Conservation (phyloP, 37 sponge, comb jelly and placozoan species). For the Tethya wilhelma region DNA sequence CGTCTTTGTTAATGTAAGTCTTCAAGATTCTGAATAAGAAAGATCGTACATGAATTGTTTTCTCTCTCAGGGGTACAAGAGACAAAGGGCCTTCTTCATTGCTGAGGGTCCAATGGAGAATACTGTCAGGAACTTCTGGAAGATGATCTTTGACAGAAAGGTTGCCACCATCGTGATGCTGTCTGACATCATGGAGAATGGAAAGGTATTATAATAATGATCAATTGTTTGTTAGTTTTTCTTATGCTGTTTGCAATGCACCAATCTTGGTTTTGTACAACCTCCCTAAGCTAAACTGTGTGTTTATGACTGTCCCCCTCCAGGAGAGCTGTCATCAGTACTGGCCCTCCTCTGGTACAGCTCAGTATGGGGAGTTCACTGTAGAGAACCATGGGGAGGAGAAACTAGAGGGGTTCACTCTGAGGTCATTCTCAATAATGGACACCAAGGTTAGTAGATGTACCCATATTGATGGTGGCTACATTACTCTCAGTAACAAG, state of each 20-base stretch:
- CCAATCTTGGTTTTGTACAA: too few species aligned
- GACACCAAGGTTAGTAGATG: constrained; percentile 49
- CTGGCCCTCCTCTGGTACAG: constrained; percentile 63
- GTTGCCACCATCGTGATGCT: constrained; percentile 48
- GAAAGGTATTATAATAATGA: constrained; percentile 10
- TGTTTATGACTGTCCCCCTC: not conserved
- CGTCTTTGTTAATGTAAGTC: constrained; percentile 42
- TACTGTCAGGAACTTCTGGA: constrained; percentile 69
- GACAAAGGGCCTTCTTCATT: constrained; percentile 73
- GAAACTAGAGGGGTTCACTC: constrained; percentile 35
- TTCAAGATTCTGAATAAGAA: not conserved
- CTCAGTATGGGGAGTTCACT: constrained; percentile 34
- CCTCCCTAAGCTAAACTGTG: too few species aligned
- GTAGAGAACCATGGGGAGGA: constrained; percentile 36
- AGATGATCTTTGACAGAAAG: constrained; percentile 64
- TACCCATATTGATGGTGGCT: too few species aligned
- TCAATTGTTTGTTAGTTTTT: not conserved
- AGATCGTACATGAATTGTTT: not conserved
- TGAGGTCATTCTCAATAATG: constrained; percentile 28
- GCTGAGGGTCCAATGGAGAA: constrained; percentile 69
- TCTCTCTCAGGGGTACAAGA: constrained; percentile 70
- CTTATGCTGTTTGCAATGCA: too few species aligned
- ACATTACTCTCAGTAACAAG: too few species aligned
- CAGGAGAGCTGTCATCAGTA: constrained; percentile 54
- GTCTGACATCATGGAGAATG: constrained; percentile 55